A percentile compares a stretch with the other conserved stretches of the same genome.
phyloP scores from a whole-genome alignment of 2,113 vertebrate species.

The Oncorhynchus clarkii region DNA sequence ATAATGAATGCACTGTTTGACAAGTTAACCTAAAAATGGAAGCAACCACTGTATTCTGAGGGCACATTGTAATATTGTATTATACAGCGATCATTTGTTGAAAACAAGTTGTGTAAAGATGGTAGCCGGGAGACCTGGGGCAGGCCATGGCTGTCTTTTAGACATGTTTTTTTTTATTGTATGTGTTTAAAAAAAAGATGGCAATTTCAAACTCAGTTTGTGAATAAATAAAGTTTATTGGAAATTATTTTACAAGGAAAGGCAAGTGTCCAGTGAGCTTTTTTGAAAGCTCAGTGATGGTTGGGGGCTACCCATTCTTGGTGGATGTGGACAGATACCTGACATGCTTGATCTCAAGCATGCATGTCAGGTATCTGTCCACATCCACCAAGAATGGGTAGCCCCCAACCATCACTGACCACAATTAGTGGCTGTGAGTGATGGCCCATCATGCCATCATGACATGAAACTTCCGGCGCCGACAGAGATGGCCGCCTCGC shows the following conservation, averaged over 20 bases:
- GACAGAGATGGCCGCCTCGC: too few relatives aligned
- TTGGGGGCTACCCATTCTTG: too few relatives aligned
- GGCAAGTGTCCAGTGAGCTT: slow-evolving; percentile 6
- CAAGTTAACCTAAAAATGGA: slow-evolving; percentile 41
- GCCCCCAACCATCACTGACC: too few relatives aligned
- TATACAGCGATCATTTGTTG: slow-evolving; percentile 56
- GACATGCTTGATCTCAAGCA: too few relatives aligned
- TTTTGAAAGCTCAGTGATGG: too few relatives aligned
- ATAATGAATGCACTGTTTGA: slow-evolving; percentile 52
- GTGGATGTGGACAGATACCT: too few relatives aligned
- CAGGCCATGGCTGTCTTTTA: slow-evolving; percentile 69
- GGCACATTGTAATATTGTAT: slow-evolving; percentile 56
- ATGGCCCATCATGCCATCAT: too few relatives aligned
- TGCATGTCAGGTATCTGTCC: too few relatives aligned
- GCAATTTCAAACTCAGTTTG: slow-evolving; percentile 75
- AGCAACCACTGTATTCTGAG: slow-evolving; percentile 57
- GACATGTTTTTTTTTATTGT: slow-evolving; percentile 75
- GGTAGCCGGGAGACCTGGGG: slow-evolving; percentile 58
- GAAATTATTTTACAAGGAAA: slow-evolving; percentile 77
- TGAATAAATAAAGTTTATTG: slow-evolving; percentile 81
- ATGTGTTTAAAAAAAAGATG: slow-evolving; percentile 65
- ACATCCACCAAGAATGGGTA: too few relatives aligned
- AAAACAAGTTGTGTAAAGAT: slow-evolving; percentile 60
- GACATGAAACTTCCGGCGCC: too few relatives aligned
- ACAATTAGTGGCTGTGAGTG: too few relatives aligned